Conservation (phyloP, 2,113 vertebrate species). For the Gasterosteus aculeatus region DNA sequence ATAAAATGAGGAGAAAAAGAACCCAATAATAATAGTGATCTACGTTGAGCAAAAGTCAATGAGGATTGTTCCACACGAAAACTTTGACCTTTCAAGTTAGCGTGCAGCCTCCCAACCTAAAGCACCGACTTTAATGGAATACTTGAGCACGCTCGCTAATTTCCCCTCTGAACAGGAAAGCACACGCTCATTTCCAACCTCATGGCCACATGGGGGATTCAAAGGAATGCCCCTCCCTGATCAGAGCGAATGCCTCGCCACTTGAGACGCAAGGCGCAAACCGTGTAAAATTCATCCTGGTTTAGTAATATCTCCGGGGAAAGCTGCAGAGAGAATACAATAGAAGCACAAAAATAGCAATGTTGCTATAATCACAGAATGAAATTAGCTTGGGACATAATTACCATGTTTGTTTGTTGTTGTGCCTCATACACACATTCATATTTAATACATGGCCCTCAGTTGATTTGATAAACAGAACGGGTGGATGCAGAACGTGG, state of each 20-base stretch:
- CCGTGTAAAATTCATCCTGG: conserved; percentile 62
- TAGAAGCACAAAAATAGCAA: conserved; percentile 71
- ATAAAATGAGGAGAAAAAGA: neutral
- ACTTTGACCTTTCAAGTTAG: conserved; percentile 50
- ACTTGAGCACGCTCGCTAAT: conserved; percentile 39
- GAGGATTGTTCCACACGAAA: conserved; percentile 21
- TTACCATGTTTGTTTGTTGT: conserved; percentile 83
- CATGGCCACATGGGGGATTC: conserved; percentile 40
- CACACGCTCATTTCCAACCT: conserved; percentile 16
- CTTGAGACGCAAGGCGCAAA: conserved; percentile 66
- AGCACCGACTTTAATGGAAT: conserved; percentile 31
- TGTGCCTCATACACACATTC: conserved; percentile 75
- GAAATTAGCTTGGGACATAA: conserved; percentile 84
- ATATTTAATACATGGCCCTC: conserved; percentile 80
- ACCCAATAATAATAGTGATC: conserved; percentile 10
- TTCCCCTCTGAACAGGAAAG: conserved; percentile 58
- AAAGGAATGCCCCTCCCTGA: conserved; percentile 54
- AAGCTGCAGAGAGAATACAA: conserved; percentile 59
- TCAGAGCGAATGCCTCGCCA: conserved; percentile 42
- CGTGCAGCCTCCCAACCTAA: neutral
- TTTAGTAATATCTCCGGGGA: conserved; percentile 61
- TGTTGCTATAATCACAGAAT: conserved; percentile 79
- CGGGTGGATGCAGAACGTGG: conserved; percentile 66
- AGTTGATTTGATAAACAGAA: conserved; percentile 79
- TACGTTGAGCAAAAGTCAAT: neutral